Percentiles rank a stretch among this genome's conserved stretches.
These are phyloP conservation scores for Lamellibrachia columna DNA, from an alignment of 2,888 invertebrate genomes.

Conservation along the genomic window DNA sequence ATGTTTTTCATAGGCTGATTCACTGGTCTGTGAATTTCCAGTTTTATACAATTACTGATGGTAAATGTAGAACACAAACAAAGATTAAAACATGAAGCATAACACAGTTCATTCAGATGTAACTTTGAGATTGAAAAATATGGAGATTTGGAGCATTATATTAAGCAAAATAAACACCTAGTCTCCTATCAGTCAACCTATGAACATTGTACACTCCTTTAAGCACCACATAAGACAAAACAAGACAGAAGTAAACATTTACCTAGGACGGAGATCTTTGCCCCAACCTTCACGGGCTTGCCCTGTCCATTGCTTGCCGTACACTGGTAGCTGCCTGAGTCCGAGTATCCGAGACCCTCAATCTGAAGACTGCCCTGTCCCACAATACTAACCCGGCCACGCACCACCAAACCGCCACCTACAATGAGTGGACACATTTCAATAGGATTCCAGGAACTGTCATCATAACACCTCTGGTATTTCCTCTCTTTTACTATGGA, in stretches of 20 bases:
- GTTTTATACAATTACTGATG: no score
- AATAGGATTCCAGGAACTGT: constrained; percentile 5
- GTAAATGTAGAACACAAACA: no score
- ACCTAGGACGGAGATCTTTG: neutral
- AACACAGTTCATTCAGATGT: no score
- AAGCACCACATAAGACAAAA: neutral
- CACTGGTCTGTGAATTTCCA: no score
- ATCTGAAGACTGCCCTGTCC: neutral
- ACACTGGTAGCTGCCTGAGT: neutral
- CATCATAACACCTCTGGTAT: neutral
- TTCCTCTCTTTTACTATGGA: neutral
- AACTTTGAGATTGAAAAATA: no score
- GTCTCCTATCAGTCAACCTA: no score
- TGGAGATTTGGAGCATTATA: no score
- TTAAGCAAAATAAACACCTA: no score
- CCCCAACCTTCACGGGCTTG: neutral
- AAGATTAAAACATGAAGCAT: no score
- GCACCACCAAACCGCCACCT: neutral
- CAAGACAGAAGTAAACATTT: neutral
- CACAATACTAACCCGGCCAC: neutral
- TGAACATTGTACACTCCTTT: no score
- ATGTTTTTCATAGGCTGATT: no score
- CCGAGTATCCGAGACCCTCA: neutral
- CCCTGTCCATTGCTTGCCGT: neutral
- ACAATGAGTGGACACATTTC: neutral